These are phyloP conservation scores for Bos javanicus DNA, from an alignment of 2,113 vertebrate genomes.

Conservation along the genomic window DNA sequence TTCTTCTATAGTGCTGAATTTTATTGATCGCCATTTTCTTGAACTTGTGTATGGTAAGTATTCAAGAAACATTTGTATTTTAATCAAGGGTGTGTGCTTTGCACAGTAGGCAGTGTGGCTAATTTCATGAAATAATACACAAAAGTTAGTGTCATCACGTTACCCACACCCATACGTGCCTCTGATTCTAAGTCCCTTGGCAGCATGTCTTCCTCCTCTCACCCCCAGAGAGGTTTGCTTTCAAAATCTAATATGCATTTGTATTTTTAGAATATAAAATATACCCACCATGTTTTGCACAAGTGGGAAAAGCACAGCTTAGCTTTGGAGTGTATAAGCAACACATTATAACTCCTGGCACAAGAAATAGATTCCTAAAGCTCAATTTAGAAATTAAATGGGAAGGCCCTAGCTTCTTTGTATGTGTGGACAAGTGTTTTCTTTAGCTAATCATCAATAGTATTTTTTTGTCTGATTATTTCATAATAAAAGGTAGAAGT, in stretches of 20 bases:
- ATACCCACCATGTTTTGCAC: background rate
- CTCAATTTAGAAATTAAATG: background rate
- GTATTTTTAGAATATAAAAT: slow-evolving; percentile 5
- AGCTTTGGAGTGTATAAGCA: background rate
- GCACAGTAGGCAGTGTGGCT: background rate
- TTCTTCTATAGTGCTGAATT: background rate
- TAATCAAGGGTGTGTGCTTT: background rate
- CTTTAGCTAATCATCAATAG: background rate
- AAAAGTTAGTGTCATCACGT: background rate
- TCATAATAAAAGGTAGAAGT: background rate
- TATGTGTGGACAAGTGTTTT: background rate
- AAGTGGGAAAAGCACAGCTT: background rate
- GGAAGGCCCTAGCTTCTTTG: background rate
- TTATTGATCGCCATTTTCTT: background rate
- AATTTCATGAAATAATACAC: background rate
- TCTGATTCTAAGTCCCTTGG: background rate
- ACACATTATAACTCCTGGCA: background rate
- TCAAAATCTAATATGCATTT: background rate
- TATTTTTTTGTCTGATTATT: background rate
- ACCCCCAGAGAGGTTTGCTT: background rate
- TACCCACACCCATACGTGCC: background rate
- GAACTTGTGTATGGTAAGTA: background rate
- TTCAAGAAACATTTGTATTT: background rate
- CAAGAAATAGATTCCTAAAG: background rate
- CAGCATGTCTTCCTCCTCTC: background rate